Percentiles rank a stretch among this genome's conserved stretches.
Evolutionary conservation across 2,113 vertebrate species (phyloP).

Genomic region (Pipra filicauda): DNA sequence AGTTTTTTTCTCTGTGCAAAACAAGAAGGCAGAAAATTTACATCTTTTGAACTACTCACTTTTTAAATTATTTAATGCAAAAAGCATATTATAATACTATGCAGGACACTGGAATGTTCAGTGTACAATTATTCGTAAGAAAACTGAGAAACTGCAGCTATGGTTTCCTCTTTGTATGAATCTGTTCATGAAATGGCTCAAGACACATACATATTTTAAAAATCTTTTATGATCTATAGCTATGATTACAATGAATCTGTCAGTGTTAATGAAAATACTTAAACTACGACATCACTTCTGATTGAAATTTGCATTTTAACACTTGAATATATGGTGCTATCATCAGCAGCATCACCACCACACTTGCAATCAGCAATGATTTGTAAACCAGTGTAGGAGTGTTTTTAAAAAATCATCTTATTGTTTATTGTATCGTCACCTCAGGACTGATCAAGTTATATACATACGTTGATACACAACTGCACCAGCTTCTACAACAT

Average conservation of each 20-base stretch:
- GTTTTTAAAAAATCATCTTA: slow-evolving; percentile 69
- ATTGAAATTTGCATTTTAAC: slow-evolving; percentile 60
- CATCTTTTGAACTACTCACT: slow-evolving; percentile 72
- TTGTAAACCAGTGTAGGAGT: slow-evolving; percentile 71
- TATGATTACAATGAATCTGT: slow-evolving; percentile 41
- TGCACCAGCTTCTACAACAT: slow-evolving; percentile 63
- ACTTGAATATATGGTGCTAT: slow-evolving; percentile 44
- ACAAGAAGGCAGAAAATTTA: slow-evolving; percentile 78
- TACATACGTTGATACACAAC: slow-evolving; percentile 70
- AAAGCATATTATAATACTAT: slow-evolving; percentile 51
- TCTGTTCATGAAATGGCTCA: slow-evolving; percentile 1
- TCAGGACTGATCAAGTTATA: slow-evolving; percentile 64
- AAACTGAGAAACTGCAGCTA: slow-evolving; percentile 42
- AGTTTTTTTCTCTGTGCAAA: slow-evolving; percentile 74
- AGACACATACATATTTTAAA: slow-evolving; percentile 35
- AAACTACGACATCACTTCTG: background rate
- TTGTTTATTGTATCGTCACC: slow-evolving; percentile 68
- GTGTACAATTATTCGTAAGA: slow-evolving; percentile 54
- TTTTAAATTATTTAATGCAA: slow-evolving; percentile 66
- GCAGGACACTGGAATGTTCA: slow-evolving; percentile 56
- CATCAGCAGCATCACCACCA: slow-evolving; percentile 55
- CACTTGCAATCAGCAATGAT: slow-evolving; percentile 68
- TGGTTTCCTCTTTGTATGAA: slow-evolving; percentile 21
- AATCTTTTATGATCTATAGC: slow-evolving; percentile 16
- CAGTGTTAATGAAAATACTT: slow-evolving; percentile 37